A percentile compares a stretch with the other conserved stretches of the same genome.
Evolutionary conservation across 2,888 invertebrate genomes (phyloP).

Genomic region (Hemaris fuciformis): DNA sequence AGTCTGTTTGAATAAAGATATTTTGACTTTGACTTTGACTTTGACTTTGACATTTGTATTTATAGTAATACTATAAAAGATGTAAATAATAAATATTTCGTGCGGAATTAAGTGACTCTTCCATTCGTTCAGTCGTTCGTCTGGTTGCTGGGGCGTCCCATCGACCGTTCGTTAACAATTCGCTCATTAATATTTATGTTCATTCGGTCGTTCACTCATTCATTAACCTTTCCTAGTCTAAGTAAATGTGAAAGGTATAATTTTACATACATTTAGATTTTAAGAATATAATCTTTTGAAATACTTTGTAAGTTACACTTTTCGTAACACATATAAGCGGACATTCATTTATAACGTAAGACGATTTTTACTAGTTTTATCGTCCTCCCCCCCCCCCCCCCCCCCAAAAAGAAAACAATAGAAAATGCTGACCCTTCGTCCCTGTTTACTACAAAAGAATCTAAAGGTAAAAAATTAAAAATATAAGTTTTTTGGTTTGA

Average conservation of each 20-base stretch:
- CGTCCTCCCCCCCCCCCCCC: too few species aligned
- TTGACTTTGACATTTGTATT: too few species aligned
- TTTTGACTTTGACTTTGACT: too few species aligned
- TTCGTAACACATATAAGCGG: not conserved
- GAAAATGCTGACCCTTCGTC: too few species aligned
- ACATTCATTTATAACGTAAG: too few species aligned
- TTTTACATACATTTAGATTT: not conserved
- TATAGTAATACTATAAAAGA: too few species aligned
- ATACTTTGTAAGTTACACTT: not conserved
- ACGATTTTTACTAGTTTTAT: too few species aligned
- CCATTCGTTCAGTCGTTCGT: conserved; percentile 2
- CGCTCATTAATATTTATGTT: conserved; percentile 6
- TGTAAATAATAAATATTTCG: not conserved
- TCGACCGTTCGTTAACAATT: conserved; percentile 2
- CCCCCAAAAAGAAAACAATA: too few species aligned
- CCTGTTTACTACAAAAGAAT: too few species aligned
- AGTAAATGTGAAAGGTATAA: not conserved
- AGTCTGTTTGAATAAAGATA: too few species aligned
- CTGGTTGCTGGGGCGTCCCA: not conserved
- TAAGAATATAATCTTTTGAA: not conserved
- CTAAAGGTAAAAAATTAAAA: too few species aligned
- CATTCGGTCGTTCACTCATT: conserved; percentile 1
- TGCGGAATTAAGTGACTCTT: not conserved
- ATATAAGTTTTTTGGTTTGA: too few species aligned
- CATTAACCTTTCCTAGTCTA: not conserved